phyloP scores from a whole-genome alignment of 1,140 invertebrate genomes.

The Halictus rubicundus region DNA sequence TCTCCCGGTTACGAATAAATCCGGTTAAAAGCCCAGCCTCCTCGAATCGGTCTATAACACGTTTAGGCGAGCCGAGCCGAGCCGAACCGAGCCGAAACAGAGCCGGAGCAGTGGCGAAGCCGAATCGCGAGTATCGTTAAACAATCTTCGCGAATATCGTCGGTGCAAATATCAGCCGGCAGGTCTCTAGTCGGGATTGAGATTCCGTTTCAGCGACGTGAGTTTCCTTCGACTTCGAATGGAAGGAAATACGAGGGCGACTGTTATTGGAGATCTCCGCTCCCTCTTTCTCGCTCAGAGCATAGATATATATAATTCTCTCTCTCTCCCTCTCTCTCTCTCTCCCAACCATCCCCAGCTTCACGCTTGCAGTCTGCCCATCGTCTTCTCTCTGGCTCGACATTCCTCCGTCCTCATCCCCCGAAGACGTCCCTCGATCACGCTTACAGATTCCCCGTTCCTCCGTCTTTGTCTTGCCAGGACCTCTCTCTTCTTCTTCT shows the following conservation, averaged over 20 bases:
- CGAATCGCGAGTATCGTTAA: constrained; percentile 34
- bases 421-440: neutral
- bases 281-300: neutral
- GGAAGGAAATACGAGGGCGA: constrained; percentile 59
- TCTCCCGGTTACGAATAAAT: constrained; percentile 30
- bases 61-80: neutral
- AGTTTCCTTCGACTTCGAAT: constrained; percentile 51
- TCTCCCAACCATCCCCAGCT: neutral
- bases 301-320: too few species aligned
- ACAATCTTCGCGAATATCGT: constrained; percentile 52
- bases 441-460: constrained; percentile 23
- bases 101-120: neutral
- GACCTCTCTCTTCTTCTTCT: too few species aligned
- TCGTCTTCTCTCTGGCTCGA: neutral
- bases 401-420: neutral
- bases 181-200: constrained; percentile 33
- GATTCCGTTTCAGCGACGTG: constrained; percentile 58
- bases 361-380: constrained; percentile 8
- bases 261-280: constrained; percentile 60
- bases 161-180: constrained; percentile 46
- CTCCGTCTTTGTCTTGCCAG: neutral
- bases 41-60: constrained; percentile 18
- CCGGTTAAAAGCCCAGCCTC: constrained; percentile 13
- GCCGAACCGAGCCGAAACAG: neutral
- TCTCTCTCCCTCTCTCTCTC: neutral